Evolutionary conservation across 1,140 invertebrate species (phyloP), one percentile per base, ranked within the genome.

Genomic region (Heliconius nattereri): DNA sequence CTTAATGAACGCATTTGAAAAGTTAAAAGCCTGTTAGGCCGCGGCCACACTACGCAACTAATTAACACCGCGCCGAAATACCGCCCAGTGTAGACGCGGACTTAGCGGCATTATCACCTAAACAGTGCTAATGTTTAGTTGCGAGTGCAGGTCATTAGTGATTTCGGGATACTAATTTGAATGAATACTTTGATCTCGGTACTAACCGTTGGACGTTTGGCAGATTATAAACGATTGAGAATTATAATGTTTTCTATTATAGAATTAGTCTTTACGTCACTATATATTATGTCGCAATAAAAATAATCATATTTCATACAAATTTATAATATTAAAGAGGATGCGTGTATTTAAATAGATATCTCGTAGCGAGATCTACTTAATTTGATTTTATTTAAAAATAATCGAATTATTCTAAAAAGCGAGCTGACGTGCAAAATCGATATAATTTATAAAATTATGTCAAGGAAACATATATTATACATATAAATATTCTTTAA

Each of bases 81-180:
- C 88, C 87, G 83, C 83, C 81, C 82, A 86, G 88, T 89, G 87
- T 90, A 86, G 78, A 85, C 76, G 86, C 83, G 90, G 91, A 92
- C 92, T 94, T 94, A 92, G 90, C 81, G 90, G 91, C 87, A 92
- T 94, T 92, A 92, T 91, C 91, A 89, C 82, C 85, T 86, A 91
- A 91, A 91, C 91, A 92, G 91, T 92, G 86, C 89, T 92, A 92
- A 92, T 94, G 90, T 94, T 90, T 89, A 90, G 90, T 92, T 92
- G 90, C 87, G 88, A 86, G 81, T 78, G 85, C 75, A 66, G 84
- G 85, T 89, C 88, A 89, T 91, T 91, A 91, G 82, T 86, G 86
- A 91, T 90, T 87, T 90, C 81, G 40, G 85, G 86, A 89, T 85
- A 86, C 85, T 85, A 86, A 89, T 89, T 88, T 85, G 83, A 85